phyloP scores from a whole-genome alignment of 2,888 invertebrate species.

The Apantesis nais region DNA sequence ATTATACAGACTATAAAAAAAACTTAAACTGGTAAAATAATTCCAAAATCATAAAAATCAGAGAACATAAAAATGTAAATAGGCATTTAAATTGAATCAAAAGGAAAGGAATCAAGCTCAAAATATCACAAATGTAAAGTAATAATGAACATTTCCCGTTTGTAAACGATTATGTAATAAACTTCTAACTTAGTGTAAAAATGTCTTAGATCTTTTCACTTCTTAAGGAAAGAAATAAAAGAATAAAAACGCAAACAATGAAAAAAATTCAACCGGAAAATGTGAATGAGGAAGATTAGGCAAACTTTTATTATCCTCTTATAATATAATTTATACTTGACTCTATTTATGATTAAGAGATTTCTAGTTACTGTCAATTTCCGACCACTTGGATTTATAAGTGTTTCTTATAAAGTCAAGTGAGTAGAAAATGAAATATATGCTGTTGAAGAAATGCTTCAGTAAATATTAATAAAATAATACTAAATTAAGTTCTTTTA shows the following conservation, averaged over 20 bases:
- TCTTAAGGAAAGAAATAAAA: conserved; percentile 17
- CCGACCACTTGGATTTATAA: conserved; percentile 31
- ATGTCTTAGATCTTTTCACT: conserved; percentile 13
- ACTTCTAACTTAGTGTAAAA: conserved; percentile 8
- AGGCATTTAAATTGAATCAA: not conserved
- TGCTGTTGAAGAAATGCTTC: not conserved
- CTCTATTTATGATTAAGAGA: conserved; percentile 24
- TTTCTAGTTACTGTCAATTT: conserved; percentile 29
- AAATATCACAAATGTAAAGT: not conserved
- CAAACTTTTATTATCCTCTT: conserved; percentile 40
- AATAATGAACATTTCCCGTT: conserved; percentile 9
- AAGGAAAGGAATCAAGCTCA: not conserved
- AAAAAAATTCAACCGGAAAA: conserved; percentile 39
- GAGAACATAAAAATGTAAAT: no score
- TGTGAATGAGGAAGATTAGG: conserved; percentile 27
- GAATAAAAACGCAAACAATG: conserved; percentile 23
- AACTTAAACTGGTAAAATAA: not conserved
- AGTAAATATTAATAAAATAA: not conserved
- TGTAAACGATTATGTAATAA: conserved; percentile 11
- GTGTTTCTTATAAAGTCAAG: conserved; percentile 19
- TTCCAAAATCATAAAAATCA: not conserved
- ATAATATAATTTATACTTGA: conserved; percentile 37
- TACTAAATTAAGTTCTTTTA: not conserved
- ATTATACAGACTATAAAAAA: no score
- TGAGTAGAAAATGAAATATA: not conserved